These are phyloP conservation scores for Cephus cinctus DNA, from an alignment of 1,140 invertebrate species.

Conservation along the genomic window DNA sequence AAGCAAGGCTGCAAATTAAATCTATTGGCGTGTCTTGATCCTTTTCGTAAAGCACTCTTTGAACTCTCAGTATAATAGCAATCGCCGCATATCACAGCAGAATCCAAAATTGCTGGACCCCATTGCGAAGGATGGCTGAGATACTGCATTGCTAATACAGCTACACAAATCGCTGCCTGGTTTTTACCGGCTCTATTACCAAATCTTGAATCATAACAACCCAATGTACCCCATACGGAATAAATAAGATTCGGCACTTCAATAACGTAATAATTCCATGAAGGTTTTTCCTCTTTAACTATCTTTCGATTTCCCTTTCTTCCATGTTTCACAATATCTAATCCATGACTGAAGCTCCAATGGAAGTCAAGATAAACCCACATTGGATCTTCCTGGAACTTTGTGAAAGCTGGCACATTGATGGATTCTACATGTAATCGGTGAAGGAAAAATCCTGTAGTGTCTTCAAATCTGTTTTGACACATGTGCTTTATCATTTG, in stretches of 20 bases:
- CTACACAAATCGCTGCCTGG: conserved; percentile 41
- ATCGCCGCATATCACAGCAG: conserved; percentile 43
- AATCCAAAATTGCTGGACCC: conserved; percentile 42
- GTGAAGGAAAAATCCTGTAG: conserved; percentile 49
- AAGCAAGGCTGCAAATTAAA: conserved; percentile 37
- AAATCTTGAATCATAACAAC: conserved; percentile 40
- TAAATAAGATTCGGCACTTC: conserved; percentile 44
- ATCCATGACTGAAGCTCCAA: conserved; percentile 39
- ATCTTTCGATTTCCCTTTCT: conserved; percentile 13
- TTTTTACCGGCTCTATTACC: conserved; percentile 38
- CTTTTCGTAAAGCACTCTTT: conserved; percentile 17
- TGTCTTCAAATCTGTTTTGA: conserved; percentile 31
- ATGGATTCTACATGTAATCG: conserved; percentile 45
- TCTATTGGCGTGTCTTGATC: conserved; percentile 26
- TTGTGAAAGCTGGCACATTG: conserved; percentile 23
- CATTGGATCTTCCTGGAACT: conserved; percentile 46
- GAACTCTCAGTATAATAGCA: conserved; percentile 43
- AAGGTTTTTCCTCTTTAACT: conserved; percentile 9
- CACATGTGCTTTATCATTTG: conserved; percentile 44
- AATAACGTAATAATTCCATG: conserved; percentile 43
- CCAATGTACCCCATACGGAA: conserved; percentile 47
- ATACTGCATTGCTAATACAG: conserved; percentile 34
- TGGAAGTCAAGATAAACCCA: conserved; percentile 52
- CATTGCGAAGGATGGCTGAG: conserved; percentile 45
- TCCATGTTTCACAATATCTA: conserved; percentile 12